A percentile compares a stretch with the other conserved stretches of the same genome.
phyloP scores from a whole-genome alignment of 2,113 vertebrate species.

The Lutjanus erythropterus region DNA sequence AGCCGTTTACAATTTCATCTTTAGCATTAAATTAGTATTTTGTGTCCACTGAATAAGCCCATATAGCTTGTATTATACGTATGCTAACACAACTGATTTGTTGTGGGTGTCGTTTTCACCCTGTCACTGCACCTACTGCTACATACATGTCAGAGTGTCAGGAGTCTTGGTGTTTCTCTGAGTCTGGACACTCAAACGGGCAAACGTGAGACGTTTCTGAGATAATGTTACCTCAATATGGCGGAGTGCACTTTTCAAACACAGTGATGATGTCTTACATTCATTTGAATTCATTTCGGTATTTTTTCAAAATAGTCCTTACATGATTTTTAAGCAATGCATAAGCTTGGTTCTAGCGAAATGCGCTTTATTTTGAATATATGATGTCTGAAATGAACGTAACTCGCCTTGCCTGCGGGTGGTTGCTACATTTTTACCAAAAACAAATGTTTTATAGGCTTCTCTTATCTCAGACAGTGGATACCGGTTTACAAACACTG shows the following conservation, averaged over 20 bases:
- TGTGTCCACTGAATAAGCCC: no score
- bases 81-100: no score
- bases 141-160: no score
- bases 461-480: background rate
- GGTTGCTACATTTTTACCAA: background rate
- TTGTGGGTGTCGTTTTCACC: no score
- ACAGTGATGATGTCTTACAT: background rate
- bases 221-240: background rate
- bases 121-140: no score
- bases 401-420: background rate
- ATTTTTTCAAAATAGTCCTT: background rate
- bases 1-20: no score
- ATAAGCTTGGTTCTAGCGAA: background rate
- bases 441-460: background rate
- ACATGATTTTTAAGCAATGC: background rate
- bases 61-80: no score
- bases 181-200: background rate
- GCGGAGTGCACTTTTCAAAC: no score
- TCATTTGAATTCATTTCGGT: background rate
- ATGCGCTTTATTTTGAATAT: background rate
- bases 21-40: no score
- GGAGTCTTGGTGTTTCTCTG: no score
- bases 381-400: background rate
- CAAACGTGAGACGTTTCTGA: background rate
- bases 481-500: fast-evolving